A percentile compares a stretch with the other conserved stretches of the same genome.
These are phyloP conservation scores for Collichthys lucidus DNA, from an alignment of 2,113 vertebrate species.

Conservation along the genomic window DNA sequence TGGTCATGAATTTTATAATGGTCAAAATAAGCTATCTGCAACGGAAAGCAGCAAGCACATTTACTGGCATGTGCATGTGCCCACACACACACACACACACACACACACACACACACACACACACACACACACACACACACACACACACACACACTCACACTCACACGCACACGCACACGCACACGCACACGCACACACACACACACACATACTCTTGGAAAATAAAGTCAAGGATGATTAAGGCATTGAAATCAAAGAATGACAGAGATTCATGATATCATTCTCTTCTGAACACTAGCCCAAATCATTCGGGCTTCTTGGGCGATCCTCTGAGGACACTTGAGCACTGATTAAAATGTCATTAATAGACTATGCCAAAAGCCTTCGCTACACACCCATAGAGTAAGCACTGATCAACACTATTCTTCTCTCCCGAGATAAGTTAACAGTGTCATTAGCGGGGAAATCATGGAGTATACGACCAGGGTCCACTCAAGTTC, in stretches of 20 bases:
- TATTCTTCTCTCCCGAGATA: constrained; percentile 57
- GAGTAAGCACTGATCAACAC: constrained; percentile 45
- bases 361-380: constrained; percentile 56
- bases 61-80: background rate
- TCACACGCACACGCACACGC: background rate
- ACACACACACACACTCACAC: background rate
- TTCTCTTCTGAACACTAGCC: constrained; percentile 37
- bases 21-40: constrained; percentile 32
- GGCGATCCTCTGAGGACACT: constrained; percentile 46
- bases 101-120: background rate
- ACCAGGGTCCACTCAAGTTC: constrained; percentile 43
- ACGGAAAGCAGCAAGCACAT: background rate
- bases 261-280: constrained; percentile 53
- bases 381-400: constrained; percentile 19
- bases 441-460: constrained; percentile 65
- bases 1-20: background rate
- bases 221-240: constrained; percentile 50
- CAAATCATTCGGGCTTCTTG: constrained; percentile 44
- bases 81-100: background rate
- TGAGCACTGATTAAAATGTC: constrained; percentile 70
- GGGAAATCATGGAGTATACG: constrained; percentile 44
- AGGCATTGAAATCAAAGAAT: constrained; percentile 41
- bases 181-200: background rate
- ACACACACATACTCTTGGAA: constrained; percentile 16
- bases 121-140: background rate